phyloP scores from a whole-genome alignment of 2,888 invertebrate species.

The Sminthurinus aureus region DNA sequence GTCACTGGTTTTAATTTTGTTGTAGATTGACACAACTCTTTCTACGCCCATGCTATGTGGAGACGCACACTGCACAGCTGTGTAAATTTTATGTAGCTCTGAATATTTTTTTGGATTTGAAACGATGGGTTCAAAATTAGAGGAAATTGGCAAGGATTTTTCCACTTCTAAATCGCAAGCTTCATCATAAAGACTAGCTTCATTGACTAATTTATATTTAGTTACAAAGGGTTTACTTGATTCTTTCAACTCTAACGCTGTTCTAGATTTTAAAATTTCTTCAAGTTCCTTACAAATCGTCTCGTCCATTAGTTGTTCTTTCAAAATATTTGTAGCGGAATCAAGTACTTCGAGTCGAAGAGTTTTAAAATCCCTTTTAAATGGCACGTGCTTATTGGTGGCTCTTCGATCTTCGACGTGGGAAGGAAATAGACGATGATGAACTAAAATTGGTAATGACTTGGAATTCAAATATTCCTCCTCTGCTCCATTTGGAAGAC shows the following conservation, averaged over 20 bases:
- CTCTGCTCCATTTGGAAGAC: neutral
- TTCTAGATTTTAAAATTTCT: neutral
- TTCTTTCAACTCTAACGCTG: neutral
- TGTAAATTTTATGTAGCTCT: neutral
- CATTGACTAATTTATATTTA: slow-evolving; percentile 7
- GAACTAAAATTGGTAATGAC: neutral
- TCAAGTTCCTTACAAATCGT: neutral
- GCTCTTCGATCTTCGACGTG: neutral
- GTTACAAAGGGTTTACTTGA: neutral
- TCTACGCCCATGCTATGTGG: slow-evolving; percentile 19
- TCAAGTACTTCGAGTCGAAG: neutral
- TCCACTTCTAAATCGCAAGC: neutral
- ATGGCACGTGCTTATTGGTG: neutral
- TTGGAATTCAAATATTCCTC: slow-evolving; percentile 1
- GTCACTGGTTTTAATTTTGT: slow-evolving; percentile 1
- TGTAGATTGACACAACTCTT: slow-evolving; percentile 18
- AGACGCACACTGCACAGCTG: neutral
- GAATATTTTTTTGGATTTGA: slow-evolving; percentile 11
- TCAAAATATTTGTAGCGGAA: neutral
- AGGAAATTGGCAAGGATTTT: neutral
- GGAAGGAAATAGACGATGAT: neutral
- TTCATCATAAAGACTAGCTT: neutral
- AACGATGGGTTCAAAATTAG: neutral
- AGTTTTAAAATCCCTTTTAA: slow-evolving; percentile 11
- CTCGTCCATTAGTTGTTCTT: neutral